phyloP scores from a whole-genome alignment of 2,797 vertebrate species.

The Etheostoma perlongum region DNA sequence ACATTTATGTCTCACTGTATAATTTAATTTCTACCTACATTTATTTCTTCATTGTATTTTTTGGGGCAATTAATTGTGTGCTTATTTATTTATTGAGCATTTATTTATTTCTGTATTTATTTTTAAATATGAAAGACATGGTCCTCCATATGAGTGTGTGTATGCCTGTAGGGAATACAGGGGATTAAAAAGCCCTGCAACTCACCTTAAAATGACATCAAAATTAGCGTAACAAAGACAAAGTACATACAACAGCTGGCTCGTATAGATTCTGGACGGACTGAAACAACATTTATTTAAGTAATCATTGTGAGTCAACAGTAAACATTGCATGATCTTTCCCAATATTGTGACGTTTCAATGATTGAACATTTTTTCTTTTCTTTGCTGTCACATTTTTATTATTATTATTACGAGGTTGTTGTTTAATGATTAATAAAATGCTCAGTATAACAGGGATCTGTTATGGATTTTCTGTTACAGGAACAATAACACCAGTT shows the following conservation, averaged over 20 bases:
- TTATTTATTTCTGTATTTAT: too few species aligned
- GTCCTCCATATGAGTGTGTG: too few species aligned
- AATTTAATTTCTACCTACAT: too few species aligned
- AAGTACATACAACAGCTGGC: constrained; percentile 1
- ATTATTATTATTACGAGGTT: too few species aligned
- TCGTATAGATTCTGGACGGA: background rate
- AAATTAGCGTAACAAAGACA: constrained; percentile 14
- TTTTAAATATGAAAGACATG: too few species aligned
- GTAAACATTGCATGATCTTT: background rate
- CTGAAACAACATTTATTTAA: background rate
- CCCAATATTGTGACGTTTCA: background rate
- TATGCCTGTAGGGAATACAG: background rate
- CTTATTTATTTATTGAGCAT: too few species aligned
- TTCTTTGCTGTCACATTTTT: too few species aligned
- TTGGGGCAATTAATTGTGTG: too few species aligned
- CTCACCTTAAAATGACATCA: background rate
- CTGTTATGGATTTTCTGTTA: background rate
- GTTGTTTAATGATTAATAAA: too few species aligned
- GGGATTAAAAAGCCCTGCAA: background rate
- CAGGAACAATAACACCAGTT: background rate
- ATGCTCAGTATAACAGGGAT: background rate
- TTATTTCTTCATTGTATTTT: too few species aligned
- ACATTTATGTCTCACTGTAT: too few species aligned
- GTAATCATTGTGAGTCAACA: constrained; percentile 24
- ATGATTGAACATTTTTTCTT: background rate